phyloP scores from a whole-genome alignment of 2,888 invertebrate genomes.

The Melanostoma scalare region DNA sequence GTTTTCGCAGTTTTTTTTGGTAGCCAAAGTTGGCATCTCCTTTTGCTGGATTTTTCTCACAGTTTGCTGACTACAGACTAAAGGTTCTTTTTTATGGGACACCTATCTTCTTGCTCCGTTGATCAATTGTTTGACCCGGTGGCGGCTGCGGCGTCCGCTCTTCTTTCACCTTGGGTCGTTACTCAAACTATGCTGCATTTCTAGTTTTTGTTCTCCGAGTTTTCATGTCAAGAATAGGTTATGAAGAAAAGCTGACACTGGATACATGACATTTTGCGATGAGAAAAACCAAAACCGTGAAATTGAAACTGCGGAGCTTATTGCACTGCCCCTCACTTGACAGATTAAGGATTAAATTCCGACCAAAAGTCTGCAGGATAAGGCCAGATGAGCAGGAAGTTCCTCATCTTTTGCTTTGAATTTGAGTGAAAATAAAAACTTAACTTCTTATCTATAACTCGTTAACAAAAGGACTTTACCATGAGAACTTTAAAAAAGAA shows the following conservation, averaged over 20 bases:
- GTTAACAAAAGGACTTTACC: no score
- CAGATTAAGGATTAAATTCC: background rate
- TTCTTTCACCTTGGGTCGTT: slow-evolving; percentile 5
- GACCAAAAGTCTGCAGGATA: background rate
- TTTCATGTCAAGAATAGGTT: slow-evolving; percentile 31
- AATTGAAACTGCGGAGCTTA: slow-evolving; percentile 64
- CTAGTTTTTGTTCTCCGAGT: background rate
- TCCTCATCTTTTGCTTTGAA: no score
- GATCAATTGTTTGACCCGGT: slow-evolving; percentile 26
- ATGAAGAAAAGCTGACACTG: slow-evolving; percentile 55
- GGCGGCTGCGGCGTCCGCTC: background rate
- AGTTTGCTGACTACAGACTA: slow-evolving; percentile 21
- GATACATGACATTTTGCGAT: slow-evolving; percentile 39
- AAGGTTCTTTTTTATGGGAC: background rate
- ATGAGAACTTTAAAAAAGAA: background rate
- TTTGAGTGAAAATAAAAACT: no score
- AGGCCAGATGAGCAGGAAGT: no score
- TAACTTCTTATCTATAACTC: no score
- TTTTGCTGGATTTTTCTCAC: slow-evolving; percentile 1
- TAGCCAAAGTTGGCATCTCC: background rate
- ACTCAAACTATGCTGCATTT: slow-evolving; percentile 13
- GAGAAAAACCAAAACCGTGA: slow-evolving; percentile 64
- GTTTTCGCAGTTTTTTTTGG: slow-evolving; percentile 13
- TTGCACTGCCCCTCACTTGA: slow-evolving; percentile 20
- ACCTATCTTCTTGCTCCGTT: slow-evolving; percentile 18